Conservation (phyloP, 53 echinoderm and acorn worm species). For the Echinarachnius parma region DNA sequence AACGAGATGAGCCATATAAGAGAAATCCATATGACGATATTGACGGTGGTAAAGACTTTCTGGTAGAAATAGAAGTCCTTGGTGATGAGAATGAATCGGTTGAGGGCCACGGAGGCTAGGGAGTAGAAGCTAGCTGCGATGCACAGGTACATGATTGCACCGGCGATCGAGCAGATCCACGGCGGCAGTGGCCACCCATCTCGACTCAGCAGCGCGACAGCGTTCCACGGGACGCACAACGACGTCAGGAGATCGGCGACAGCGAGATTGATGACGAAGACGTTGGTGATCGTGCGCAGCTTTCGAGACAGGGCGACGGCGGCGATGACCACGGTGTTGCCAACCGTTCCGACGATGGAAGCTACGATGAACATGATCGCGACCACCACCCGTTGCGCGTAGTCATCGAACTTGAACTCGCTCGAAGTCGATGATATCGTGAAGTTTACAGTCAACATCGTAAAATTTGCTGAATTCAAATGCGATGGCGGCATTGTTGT, state of each 20-base stretch:
- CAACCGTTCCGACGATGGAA: conserved; percentile 54
- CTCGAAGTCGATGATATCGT: background rate
- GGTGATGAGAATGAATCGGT: conserved; percentile 76
- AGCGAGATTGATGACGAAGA: conserved; percentile 87
- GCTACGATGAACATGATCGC: conserved; percentile 40
- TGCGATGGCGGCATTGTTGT: too few relatives aligned
- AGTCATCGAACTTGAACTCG: conserved; percentile 27
- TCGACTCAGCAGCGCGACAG: conserved; percentile 51
- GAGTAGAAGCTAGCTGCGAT: conserved; percentile 75
- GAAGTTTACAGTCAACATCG: background rate
- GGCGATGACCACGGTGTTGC: conserved; percentile 76
- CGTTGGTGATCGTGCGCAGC: conserved; percentile 87
- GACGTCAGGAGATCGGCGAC: conserved; percentile 80
- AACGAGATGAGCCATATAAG: conserved; percentile 57
- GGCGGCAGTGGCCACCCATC: conserved; percentile 63
- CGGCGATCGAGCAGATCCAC: conserved; percentile 59
- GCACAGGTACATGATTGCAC: conserved; percentile 64
- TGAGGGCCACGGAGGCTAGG: conserved; percentile 76
- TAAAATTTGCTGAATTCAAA: too few relatives aligned
- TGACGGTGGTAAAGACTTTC: conserved; percentile 54
- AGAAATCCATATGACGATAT: conserved; percentile 60
- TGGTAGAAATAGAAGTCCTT: conserved; percentile 48
- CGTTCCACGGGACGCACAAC: conserved; percentile 70
- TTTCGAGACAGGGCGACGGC: conserved; percentile 71
- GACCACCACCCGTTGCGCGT: conserved; percentile 47